Evolutionary conservation across 2,888 invertebrate genomes (phyloP), one percentile per base, ranked within the genome.

Genomic region (Oligia latruncula): DNA sequence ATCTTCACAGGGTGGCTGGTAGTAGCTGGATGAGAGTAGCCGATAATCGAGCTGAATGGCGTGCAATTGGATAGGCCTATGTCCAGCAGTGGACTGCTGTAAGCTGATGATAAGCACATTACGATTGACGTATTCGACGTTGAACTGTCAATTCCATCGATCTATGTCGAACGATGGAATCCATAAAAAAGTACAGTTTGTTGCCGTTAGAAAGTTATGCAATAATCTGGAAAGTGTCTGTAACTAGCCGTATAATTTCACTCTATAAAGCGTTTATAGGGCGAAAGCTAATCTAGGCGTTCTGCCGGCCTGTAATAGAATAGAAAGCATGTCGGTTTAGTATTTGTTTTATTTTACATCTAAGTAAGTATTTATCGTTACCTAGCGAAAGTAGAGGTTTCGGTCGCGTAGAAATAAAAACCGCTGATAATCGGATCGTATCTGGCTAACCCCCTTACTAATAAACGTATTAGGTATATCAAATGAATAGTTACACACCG

Each of bases 251-350:
- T 83, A 71, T 74, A 88, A 87, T 92, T 92, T 93, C 90, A 86
- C 90, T 88, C 87, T 85, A 80, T 88, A 87, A 87, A 89, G 65
- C 77, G 74, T 88, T 87, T 89, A 90, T 82, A 89, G 89, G 83
- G 93, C 88, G 93, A 93, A 93, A 94, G 93, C 92, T 84, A 77
- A 85, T 90, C 84, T 84, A 78, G 78, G 81, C 85, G 77, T 60
- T 83, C 77, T 75, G 77, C 71, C 40, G 72, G 80, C 74, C 52
- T 82, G 73, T 73, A 83, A 78, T 87, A 81, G 81, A 82, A 78
- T 87, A 82, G 81, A 88, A 89, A 88, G 89, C 78, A 87, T 81
- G 73, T 66, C 65, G 58, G 13, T 40, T 60, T 60, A 49, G 43
- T 52, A 70, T 49, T 62, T 67, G 17, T 67, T 64, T 81, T 40